These are phyloP conservation scores for Phalangium opilio DNA, from an alignment of 2,888 invertebrate genomes.

Conservation along the genomic window DNA sequence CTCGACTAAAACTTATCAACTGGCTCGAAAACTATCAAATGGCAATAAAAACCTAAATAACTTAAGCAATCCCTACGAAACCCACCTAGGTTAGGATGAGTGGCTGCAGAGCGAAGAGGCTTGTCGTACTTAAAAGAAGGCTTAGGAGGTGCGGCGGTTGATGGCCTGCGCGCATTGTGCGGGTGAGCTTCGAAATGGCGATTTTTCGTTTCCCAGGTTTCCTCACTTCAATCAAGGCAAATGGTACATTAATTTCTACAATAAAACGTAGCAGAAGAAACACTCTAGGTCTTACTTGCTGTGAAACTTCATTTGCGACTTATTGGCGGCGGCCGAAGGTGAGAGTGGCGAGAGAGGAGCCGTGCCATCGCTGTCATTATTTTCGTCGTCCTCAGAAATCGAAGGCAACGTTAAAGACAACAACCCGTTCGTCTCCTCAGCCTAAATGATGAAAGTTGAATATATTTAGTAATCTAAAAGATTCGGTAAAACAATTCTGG, in stretches of 20 bases:
- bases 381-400: slow-evolving; percentile 89
- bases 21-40: not conserved
- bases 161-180: too few species aligned
- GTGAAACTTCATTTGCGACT: not conserved
- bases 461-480: too few species aligned
- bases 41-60: too few species aligned
- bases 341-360: slow-evolving; percentile 6
- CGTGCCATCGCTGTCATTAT: slow-evolving; percentile 49
- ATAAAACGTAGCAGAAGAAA: too few species aligned
- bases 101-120: not conserved
- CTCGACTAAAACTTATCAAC: not conserved
- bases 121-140: too few species aligned
- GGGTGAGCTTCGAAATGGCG: too few species aligned
- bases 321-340: not conserved
- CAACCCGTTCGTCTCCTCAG: slow-evolving; percentile 39
- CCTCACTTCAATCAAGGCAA: too few species aligned
- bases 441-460: slow-evolving; percentile 21
- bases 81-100: slow-evolving; percentile 1
- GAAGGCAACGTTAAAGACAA: slow-evolving; percentile 74
- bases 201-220: too few species aligned
- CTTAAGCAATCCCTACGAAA: not conserved
- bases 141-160: too few species aligned
- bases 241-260: too few species aligned
- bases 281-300: too few species aligned
- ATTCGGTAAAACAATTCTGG: not conserved